A percentile compares a stretch with the other conserved stretches of the same genome.
Evolutionary conservation across 2,888 invertebrate genomes (phyloP).

Genomic region (Micoletzkya japonica): DNA sequence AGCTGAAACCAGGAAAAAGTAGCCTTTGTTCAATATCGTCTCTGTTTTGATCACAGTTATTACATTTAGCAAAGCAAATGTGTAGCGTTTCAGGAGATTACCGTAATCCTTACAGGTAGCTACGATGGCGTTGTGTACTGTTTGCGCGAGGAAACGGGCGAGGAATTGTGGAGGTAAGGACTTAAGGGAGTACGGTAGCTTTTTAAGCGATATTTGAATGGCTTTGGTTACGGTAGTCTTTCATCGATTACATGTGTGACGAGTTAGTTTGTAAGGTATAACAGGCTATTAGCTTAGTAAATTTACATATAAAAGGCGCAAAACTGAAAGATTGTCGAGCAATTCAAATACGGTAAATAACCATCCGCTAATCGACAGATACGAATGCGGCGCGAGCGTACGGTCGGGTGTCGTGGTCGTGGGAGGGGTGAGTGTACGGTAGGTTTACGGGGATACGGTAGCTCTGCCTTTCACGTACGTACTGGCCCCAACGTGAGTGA

Average conservation of each 20-base stretch:
- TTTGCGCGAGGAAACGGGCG: conserved; percentile 5
- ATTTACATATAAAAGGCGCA: neutral
- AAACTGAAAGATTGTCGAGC: neutral
- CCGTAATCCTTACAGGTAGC: conserved; percentile 3
- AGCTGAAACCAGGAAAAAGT: no score
- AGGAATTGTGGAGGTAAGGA: conserved; percentile 12
- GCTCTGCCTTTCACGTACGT: no score
- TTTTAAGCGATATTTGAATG: neutral
- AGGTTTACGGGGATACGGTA: no score
- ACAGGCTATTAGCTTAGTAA: neutral
- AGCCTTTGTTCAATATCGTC: no score
- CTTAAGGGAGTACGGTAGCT: neutral
- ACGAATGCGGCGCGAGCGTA: conserved; percentile 1
- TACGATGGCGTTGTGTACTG: conserved; percentile 11
- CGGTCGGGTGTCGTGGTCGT: neutral
- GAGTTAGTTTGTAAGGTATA: neutral
- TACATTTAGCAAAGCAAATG: neutral
- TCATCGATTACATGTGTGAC: neutral
- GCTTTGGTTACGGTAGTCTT: neutral
- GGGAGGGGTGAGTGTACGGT: no score
- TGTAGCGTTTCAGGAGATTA: neutral
- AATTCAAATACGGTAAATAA: neutral
- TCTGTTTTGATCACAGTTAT: no score
- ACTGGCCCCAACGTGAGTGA: no score
- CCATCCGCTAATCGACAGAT: neutral